A percentile compares a stretch with the other conserved stretches of the same genome.
Evolutionary conservation across 2,888 invertebrate species (phyloP).

Genomic region (Oscheius sp.): DNA sequence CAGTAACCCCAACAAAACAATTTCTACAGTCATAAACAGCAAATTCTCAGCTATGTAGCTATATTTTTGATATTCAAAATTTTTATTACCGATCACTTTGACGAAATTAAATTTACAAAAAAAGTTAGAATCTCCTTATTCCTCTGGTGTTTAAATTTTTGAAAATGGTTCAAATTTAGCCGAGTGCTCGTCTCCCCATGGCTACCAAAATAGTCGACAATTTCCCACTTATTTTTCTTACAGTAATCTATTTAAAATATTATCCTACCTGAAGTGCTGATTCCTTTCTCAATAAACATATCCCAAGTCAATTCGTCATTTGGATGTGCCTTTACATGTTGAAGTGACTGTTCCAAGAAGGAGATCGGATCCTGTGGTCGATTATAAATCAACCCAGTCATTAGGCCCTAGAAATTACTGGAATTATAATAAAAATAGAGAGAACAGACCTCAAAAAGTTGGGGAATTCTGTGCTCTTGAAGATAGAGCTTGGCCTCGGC

Average conservation of each 20-base stretch:
- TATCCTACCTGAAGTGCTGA: conserved; percentile 23
- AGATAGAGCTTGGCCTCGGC: conserved; percentile 76
- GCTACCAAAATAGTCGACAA: background rate
- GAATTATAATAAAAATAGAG: background rate
- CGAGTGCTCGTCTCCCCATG: no score
- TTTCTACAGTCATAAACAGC: no score
- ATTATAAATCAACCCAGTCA: conserved; percentile 77
- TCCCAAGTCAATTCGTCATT: conserved; percentile 51
- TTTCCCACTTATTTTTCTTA: background rate
- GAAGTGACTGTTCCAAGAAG: conserved; percentile 65
- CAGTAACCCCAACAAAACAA: no score
- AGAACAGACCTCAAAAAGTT: conserved; percentile 75
- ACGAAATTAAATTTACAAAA: no score
- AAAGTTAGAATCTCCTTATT: no score
- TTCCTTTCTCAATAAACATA: conserved; percentile 50
- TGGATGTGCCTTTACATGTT: conserved; percentile 43
- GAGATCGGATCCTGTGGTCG: conserved; percentile 75
- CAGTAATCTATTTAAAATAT: background rate
- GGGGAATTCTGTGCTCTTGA: conserved; percentile 75
- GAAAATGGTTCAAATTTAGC: no score
- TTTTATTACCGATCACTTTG: no score
- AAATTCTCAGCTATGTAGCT: no score
- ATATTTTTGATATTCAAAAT: no score
- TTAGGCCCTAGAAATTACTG: conserved; percentile 74
- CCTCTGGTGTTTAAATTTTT: no score